Conservation (phyloP, 2,113 vertebrate genomes). For the Riparia riparia region DNA sequence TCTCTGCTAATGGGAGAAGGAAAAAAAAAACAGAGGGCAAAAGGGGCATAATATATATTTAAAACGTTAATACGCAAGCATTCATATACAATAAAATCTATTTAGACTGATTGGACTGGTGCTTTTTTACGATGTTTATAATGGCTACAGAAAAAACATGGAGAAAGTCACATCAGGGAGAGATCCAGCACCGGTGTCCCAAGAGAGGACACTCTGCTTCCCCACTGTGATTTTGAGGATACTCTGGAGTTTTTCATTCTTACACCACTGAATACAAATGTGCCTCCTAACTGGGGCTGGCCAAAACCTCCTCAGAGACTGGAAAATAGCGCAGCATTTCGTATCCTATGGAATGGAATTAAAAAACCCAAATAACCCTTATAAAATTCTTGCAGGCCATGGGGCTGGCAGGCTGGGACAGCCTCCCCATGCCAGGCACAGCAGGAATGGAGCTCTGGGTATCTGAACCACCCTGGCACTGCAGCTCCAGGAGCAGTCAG, state of each 20-base stretch:
- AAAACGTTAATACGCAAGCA: background rate
- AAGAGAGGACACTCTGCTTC: background rate
- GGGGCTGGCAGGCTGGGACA: background rate
- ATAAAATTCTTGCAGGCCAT: background rate
- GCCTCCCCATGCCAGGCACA: background rate
- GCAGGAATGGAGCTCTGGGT: background rate
- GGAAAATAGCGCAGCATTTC: background rate
- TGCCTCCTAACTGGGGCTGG: background rate
- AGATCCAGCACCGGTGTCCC: background rate
- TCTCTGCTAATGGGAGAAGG: background rate
- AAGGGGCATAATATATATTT: background rate
- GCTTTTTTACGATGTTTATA: background rate
- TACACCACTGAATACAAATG: background rate
- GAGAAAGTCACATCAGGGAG: background rate
- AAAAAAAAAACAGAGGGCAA: background rate
- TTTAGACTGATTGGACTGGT: background rate
- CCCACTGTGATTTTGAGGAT: background rate
- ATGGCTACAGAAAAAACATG: background rate
- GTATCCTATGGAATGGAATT: background rate
- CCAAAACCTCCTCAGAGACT: background rate
- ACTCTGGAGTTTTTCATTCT: background rate
- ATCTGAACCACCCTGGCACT: fast-evolving
- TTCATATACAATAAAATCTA: background rate
- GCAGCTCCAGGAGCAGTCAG: background rate
- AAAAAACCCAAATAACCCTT: background rate